Percentiles rank a stretch among this genome's conserved stretches.
Evolutionary conservation across 2,113 vertebrate genomes (phyloP).

Genomic region (Sus scrofa): T2T-Sscrofa CM000814.6:69564001-69564500

Average conservation of each 20-base stretch:
- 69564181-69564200: neutral
- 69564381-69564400: neutral
- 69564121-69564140: neutral
- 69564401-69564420: neutral
- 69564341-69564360: neutral
- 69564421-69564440: neutral
- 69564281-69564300: neutral
- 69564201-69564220: neutral
- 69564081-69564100: neutral
- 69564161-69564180: neutral
- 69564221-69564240: neutral
- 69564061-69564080: neutral
- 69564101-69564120: neutral
- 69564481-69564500: neutral
- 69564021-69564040: constrained; percentile 18
- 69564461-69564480: neutral
- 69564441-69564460: neutral
- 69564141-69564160: neutral
- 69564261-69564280: constrained; percentile 30
- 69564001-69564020: neutral
- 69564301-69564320: constrained; percentile 18
- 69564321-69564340: constrained; percentile 11
- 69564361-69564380: constrained; percentile 5
- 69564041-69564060: neutral
- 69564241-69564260: neutral